Evolutionary conservation across 1,140 invertebrate genomes (phyloP), one percentile per base, ranked within the genome.

Genomic region (Ditylenchus dipsaci): DNA sequence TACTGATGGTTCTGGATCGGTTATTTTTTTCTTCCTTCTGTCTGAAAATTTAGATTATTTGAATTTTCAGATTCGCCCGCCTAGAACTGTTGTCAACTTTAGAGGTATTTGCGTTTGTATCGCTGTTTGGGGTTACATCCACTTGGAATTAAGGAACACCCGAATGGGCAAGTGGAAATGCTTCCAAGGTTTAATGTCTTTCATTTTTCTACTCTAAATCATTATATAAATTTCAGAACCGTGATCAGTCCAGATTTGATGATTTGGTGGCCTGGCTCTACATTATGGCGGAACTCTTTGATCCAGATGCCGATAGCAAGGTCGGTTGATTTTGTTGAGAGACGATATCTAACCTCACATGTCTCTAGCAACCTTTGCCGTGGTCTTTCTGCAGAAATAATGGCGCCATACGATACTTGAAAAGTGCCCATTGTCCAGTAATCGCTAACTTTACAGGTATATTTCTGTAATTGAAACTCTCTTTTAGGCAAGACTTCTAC

Each of bases 241-340:
- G 49, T 15, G 49, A 53, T 3, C 77, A 76, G 43, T 59, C 60
- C n/a, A 64, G 74, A 17, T 75, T 56, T 57, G 74, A 76, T 61
- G 74, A 76, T 62, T 62, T 76, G 19, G 64, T 76, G 26, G 76
- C 58, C 9, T 75, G 73, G 73, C 29, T 75, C 13, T 75, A 70
- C 60, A 64, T 75, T 42, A 61, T 62, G 27, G 61, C 71, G 9
- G 74, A 76, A 23, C 62, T 76, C n/a, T 76, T 63, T 53, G 68
- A 74, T 30, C 53, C 62, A 5, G 49, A 56, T 3, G 3, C 3
- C 11, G 33, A 38, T 38, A 38, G 33, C 11, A 38, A 38, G 33
- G 33, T 11, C 11, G 11, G 33, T 38, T 38, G 33, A 38, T 11
- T n/a, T n/a, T 38, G 11, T 38, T 38, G 33, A 66, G 62, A 74